These are phyloP conservation scores for Eueides isabella DNA, from an alignment of 1,140 invertebrate genomes.

Conservation along the genomic window DNA sequence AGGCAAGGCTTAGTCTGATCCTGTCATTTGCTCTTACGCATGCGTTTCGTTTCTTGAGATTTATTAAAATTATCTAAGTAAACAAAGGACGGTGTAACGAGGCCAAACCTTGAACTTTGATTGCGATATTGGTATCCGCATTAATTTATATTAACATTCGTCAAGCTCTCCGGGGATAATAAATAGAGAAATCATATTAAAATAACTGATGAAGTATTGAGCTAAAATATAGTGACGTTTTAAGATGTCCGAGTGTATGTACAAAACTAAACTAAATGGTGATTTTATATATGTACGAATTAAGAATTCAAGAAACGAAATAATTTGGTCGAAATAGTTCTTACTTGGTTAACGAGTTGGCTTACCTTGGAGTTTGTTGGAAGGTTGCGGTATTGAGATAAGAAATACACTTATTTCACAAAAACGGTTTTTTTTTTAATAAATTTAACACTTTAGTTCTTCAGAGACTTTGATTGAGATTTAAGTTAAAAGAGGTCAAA, in stretches of 20 bases:
- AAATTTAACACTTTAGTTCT: background rate
- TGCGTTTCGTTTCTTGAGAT: background rate
- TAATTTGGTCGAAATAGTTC: background rate
- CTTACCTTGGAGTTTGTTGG: constrained; percentile 16
- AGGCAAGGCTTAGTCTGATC: background rate
- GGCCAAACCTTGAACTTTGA: constrained; percentile 49
- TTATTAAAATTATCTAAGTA: background rate
- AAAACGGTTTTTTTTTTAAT: background rate
- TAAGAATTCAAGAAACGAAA: background rate
- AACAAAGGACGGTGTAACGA: background rate
- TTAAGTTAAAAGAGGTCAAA: background rate
- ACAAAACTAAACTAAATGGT: too few species aligned
- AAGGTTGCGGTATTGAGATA: constrained; percentile 9
- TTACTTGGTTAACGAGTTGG: constrained; percentile 15
- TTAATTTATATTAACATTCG: constrained; percentile 44
- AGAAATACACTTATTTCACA: background rate
- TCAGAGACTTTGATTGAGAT: background rate
- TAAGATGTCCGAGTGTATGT: too few species aligned
- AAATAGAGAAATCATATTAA: background rate
- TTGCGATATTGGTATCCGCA: constrained; percentile 44
- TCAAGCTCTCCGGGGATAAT: constrained; percentile 14
- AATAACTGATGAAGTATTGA: too few species aligned
- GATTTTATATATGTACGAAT: background rate
- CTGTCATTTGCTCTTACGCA: background rate
- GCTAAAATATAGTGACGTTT: too few species aligned